Conservation (phyloP, 1,140 invertebrate genomes). For the Aphaenogaster ashmeadi region DNA sequence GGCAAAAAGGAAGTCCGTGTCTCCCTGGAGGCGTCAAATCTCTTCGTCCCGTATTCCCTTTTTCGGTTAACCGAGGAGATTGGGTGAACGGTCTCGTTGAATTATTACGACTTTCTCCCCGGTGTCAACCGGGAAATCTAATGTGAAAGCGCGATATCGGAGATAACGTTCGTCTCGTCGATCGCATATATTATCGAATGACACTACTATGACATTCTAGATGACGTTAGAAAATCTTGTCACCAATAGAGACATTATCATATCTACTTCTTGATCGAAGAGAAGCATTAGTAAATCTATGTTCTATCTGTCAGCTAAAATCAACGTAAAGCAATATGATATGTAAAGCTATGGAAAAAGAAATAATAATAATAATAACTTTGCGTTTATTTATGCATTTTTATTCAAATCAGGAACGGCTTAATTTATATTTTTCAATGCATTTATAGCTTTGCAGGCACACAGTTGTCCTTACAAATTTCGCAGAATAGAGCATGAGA, state of each 20-base stretch:
- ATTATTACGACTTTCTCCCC: constrained; percentile 42
- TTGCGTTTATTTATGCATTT: background rate
- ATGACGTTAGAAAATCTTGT: background rate
- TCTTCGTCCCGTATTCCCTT: constrained; percentile 30
- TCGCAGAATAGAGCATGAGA: background rate
- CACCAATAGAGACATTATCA: background rate
- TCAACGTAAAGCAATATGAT: background rate
- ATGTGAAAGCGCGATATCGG: background rate
- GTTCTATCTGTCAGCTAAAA: background rate
- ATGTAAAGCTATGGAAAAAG: background rate
- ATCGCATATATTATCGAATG: background rate
- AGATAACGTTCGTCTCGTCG: background rate
- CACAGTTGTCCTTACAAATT: constrained; percentile 56
- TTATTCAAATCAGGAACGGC: constrained; percentile 4
- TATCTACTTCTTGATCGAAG: background rate
- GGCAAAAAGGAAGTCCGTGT: constrained; percentile 1
- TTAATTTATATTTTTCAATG: constrained; percentile 11
- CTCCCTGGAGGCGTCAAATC: constrained; percentile 41
- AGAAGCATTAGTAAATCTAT: background rate
- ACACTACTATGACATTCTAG: background rate
- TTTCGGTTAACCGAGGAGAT: constrained; percentile 23
- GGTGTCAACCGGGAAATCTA: background rate
- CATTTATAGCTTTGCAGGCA: background rate
- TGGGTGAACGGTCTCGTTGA: constrained; percentile 28
- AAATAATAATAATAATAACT: background rate